phyloP scores from a whole-genome alignment of 2,113 vertebrate genomes.

The Sula dactylatra region DNA sequence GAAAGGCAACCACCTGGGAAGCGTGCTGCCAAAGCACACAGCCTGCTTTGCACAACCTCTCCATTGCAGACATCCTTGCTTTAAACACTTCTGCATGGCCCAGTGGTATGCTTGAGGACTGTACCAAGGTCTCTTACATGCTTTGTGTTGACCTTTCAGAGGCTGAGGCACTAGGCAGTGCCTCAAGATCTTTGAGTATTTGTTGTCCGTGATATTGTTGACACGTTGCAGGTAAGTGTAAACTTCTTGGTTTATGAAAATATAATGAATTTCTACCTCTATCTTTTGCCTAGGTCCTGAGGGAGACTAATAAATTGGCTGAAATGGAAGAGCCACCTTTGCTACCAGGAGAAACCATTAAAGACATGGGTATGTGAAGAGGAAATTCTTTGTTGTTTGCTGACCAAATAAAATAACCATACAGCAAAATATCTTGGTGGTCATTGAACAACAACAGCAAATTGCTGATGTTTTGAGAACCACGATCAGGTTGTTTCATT shows the following conservation, averaged over 20 bases:
- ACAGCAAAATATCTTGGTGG: background rate
- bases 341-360: conserved; percentile 89
- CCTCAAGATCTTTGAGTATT: background rate
- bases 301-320: conserved; percentile 83
- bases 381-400: background rate
- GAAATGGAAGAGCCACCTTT: conserved; percentile 89
- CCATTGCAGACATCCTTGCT: background rate
- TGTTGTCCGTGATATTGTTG: background rate
- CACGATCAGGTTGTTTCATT: background rate
- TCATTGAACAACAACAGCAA: background rate
- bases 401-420: background rate
- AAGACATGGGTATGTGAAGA: conserved; percentile 82
- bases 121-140: background rate
- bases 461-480: background rate
- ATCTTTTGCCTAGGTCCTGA: conserved; percentile 66
- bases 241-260: background rate
- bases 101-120: background rate
- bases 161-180: background rate
- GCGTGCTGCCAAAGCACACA: background rate
- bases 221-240: background rate
- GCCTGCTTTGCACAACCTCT: background rate
- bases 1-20: background rate
- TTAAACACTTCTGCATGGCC: background rate
- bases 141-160: background rate
- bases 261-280: background rate